Percentiles rank a stretch among this genome's conserved stretches.
phyloP scores from a whole-genome alignment of 92 coral and sea anemone species.

The Ricordea florida region DNA sequence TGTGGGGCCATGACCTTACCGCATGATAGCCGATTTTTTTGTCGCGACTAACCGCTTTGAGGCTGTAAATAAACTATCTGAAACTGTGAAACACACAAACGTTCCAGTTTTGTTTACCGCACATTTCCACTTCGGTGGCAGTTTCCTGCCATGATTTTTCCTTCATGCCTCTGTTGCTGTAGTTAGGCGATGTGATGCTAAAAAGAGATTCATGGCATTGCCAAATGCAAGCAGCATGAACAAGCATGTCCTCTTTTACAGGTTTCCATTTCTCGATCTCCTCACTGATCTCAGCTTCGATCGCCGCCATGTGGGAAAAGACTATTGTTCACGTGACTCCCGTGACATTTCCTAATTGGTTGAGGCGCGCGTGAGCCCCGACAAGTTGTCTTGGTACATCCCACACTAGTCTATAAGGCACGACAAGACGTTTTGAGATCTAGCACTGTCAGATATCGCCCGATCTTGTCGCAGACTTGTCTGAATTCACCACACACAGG shows the following conservation, averaged over 20 bases:
- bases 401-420: background rate
- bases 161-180: no score
- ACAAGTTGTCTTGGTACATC: conserved; percentile 2
- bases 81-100: no score
- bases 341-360: background rate
- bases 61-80: background rate
- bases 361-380: background rate
- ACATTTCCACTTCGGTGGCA: no score
- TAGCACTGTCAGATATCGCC: conserved; percentile 3
- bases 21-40: background rate
- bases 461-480: background rate
- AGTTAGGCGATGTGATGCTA: background rate
- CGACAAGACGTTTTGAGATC: conserved; percentile 6
- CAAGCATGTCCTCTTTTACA: no score
- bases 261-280: no score
- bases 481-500: conserved; percentile 3
- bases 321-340: background rate
- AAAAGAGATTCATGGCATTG: no score
- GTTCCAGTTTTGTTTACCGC: no score
- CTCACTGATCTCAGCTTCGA: no score
- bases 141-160: no score
- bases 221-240: no score
- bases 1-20: conserved; percentile 10
- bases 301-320: background rate
- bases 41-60: background rate